Evolutionary conservation across 2,797 vertebrate species (phyloP).

Genomic region (Rhynchonycteris naso): DNA sequence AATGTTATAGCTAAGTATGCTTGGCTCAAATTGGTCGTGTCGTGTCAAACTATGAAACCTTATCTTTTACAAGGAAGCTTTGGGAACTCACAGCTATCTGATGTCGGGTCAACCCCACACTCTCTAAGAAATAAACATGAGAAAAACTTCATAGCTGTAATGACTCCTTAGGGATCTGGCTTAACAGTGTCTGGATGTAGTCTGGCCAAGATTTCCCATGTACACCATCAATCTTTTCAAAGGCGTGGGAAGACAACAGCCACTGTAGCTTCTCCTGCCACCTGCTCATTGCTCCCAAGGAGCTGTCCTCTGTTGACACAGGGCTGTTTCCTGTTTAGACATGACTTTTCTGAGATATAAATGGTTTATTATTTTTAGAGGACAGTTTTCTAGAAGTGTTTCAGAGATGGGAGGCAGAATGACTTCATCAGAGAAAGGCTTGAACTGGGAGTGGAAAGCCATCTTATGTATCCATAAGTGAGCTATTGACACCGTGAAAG

Average conservation of each 20-base stretch:
- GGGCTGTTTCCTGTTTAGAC: conserved; percentile 22
- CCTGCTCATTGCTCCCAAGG: background rate
- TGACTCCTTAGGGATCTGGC: background rate
- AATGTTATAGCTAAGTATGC: background rate
- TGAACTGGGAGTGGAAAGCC: conserved; percentile 46
- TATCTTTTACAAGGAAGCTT: background rate
- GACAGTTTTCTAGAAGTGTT: conserved; percentile 31
- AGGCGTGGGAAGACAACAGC: background rate
- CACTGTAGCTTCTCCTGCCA: background rate
- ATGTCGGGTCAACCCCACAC: background rate
- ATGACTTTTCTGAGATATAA: conserved; percentile 25
- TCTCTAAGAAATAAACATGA: conserved; percentile 52
- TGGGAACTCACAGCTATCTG: background rate
- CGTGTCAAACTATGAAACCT: background rate
- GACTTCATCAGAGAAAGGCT: background rate
- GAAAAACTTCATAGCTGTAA: background rate
- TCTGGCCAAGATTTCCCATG: background rate
- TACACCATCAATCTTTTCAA: conserved; percentile 23
- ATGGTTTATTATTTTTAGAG: conserved; percentile 58
- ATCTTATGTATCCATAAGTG: background rate
- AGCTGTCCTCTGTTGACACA: conserved; percentile 21
- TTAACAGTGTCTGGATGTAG: background rate
- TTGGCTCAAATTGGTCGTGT: background rate
- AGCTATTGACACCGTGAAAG: background rate
- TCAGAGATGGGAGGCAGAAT: background rate